Evolutionary conservation across 2,797 vertebrate genomes (phyloP), one percentile per base, ranked within the genome.

Genomic region (Gastrophryne carolinensis): DNA sequence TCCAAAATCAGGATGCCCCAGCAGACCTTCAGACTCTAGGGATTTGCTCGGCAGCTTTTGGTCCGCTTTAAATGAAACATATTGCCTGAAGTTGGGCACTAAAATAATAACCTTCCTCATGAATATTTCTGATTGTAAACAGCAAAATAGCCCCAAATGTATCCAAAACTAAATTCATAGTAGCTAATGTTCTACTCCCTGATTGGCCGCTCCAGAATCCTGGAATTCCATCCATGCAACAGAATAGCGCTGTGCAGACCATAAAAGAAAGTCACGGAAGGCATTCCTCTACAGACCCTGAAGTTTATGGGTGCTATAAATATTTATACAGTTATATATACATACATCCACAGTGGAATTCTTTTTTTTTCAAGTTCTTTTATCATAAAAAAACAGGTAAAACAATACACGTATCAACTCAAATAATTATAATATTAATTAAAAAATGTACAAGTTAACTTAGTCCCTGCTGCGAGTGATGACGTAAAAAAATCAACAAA

Each of bases 401-500:
- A 78, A 78, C 67, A 72, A 66, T 70, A 78, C 67, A 72, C 37
- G 32, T 64, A 64, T 78, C 68, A 66, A 65, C 67, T 68, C 60
- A 72, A 78, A 78, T 78, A 78, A 78, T 78, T 49, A 78, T 78
- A 79, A 64, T 77, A 77, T 24, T 77, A 65, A 73, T 76, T 62
- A 77, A 69, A 74, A 74, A 78, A 78, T 78, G 57, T 83, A 77
- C 73, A 74, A 53, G 68, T 81, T 82, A 81, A 76, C 79, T 76
- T 77, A 81, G 72, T 80, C 79, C 79, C 78, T 73, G 56, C 50
- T 81, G 64, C 66, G 62, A 79, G 65, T 72, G 67, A 78, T 30
- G 29, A 69, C 35, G 61, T 62, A 62, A 70, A 78, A 74, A 79
- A 79, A 72, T 57, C 64, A 79, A 71, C 49, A 70, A 56, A 47